These are phyloP conservation scores for Notolepis coatsorum DNA, from an alignment of 2,797 vertebrate species.

Conservation along the genomic window DNA sequence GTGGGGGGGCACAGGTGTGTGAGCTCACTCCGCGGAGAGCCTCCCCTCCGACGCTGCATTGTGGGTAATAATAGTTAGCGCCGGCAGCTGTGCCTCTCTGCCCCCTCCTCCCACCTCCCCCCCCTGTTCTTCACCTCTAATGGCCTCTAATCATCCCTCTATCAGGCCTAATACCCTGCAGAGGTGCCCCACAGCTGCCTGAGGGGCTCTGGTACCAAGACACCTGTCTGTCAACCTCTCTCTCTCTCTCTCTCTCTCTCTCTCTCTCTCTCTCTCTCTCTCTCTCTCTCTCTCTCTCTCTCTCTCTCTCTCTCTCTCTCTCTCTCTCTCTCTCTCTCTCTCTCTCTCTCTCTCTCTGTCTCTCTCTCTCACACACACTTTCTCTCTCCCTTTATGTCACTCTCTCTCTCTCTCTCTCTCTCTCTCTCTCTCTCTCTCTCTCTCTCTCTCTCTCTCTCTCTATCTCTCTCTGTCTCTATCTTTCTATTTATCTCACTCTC, in stretches of 20 bases:
- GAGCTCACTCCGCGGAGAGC: conserved; percentile 61
- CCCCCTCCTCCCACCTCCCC: conserved; percentile 23
- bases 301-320: not conserved
- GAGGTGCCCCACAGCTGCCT: conserved; percentile 81
- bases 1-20: conserved; percentile 84
- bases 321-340: not conserved
- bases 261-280: conserved; percentile 30
- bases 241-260: conserved; percentile 8
- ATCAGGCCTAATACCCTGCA: conserved; percentile 85
- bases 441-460: too few relatives aligned
- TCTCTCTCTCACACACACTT: not conserved
- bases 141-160: conserved; percentile 84
- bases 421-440: not conserved
- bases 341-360: not conserved
- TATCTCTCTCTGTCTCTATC: conserved; percentile 72
- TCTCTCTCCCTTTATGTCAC: too few relatives aligned
- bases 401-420: not conserved
- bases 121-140: conserved; percentile 79
- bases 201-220: conserved; percentile 65
- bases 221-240: conserved; percentile 77
- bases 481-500: conserved; percentile 5
- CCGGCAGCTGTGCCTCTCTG: conserved; percentile 73
- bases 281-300: not conserved
- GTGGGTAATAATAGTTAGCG: conserved; percentile 82
- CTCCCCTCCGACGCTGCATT: conserved; percentile 67